Percentiles rank a stretch among this genome's conserved stretches.
These are phyloP conservation scores for Onychomys torridus DNA, from an alignment of 2,797 vertebrate species.

Conservation along the genomic window DNA sequence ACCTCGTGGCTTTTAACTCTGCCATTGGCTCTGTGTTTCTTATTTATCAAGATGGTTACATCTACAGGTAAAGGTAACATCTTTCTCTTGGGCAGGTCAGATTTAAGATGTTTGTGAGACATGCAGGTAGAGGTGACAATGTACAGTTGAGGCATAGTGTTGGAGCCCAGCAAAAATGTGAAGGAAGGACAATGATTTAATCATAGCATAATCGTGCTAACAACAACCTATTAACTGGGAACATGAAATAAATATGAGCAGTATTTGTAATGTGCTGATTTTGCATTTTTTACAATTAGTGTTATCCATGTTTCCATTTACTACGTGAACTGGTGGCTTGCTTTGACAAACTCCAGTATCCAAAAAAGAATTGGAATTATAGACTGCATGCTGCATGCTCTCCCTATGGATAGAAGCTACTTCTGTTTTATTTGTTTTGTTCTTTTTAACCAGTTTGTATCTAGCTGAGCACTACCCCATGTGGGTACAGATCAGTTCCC, in stretches of 20 bases:
- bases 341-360: neutral
- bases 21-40: no score
- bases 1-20: no score
- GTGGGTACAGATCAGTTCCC: neutral
- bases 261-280: neutral
- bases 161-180: neutral
- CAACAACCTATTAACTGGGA: neutral
- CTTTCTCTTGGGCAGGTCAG: neutral
- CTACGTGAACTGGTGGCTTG: neutral
- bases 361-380: neutral
- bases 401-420: neutral
- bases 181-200: neutral
- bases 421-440: neutral
- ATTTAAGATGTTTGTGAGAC: neutral
- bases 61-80: neutral
- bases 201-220: neutral
- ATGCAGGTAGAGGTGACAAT: neutral
- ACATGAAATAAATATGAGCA: neutral
- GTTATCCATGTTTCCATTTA: neutral
- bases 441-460: neutral
- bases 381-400: neutral
- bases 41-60: no score
- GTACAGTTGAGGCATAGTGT: neutral
- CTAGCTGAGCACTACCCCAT: no score
- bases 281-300: neutral